Base-by-base conservation (phyloP, 2,888 invertebrate genomes). In the Chrysopilus asiliformis region DNA sequence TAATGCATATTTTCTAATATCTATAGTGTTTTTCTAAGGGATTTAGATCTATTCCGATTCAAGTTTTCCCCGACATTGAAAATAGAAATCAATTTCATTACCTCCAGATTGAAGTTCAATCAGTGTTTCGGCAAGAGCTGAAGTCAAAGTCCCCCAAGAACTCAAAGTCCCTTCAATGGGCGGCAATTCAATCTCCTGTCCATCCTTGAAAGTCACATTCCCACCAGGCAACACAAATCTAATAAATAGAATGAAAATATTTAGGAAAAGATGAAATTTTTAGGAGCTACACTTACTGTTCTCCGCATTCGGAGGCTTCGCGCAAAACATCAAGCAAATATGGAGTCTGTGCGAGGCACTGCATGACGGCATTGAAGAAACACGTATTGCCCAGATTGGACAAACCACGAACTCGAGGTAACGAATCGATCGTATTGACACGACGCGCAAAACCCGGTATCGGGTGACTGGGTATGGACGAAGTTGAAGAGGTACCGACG, bases 291-390 rank as follows among this genome's bases (percentile, higher is more conserved):
- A 22, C 55, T 51, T 51, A 64, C 59, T 70, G 70, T 51, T 80
- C 79, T 0, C 80, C 82, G 0, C 75, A 68, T 42, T 68, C 66
- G 2, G 74, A 65, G 50, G 79, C 71, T 54, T 82, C 82, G 51
- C 76, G 72, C 34, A 85, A 66, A 32, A 81, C 74, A 53, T 72
- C 68, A 30, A 79, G 60, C 45, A 84, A 65, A 58, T 76, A 85
- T 2, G 86, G 86, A 4, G 89, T 89, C 59, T 85, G 85, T 3
- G 83, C 82, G 49, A 91, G 67, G 57, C 87, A 87, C 66, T 95
- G 95, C 68, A 95, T 74, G 7, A 94, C 91, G 17, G 94, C 87
- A 68, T 95, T 95, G 59, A 95, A 91, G 64, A 93, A 95, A 58
- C 95, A 95, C 1, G 95, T 95, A 58, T 95, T 95, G 32, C 95